Evolutionary conservation across 2,113 vertebrate genomes (phyloP), one percentile per base, ranked within the genome.

Genomic region (Hippocampus barbouri): DNA sequence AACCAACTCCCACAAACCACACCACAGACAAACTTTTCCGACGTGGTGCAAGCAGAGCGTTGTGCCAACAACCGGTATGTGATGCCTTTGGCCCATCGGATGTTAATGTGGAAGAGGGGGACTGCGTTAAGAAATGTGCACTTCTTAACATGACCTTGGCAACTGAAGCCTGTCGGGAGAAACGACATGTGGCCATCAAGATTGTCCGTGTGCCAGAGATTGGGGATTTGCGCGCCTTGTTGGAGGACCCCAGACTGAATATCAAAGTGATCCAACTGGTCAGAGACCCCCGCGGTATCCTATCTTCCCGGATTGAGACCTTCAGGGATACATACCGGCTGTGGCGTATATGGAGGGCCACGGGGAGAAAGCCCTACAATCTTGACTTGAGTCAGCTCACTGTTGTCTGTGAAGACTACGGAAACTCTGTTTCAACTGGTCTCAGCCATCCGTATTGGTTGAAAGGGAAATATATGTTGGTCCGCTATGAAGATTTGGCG

Each of bases 221-320:
- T 4, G 95, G 84, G 0, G 97, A 99, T 85, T 84, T 99, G 18
- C 89, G 96, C 2, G 94, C 95, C 0, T 83, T 99, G 83, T 94
- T 98, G 14, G 96, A 98, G 73, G 97, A 99, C 81, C 96, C 97
- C 0, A 93, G 97, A 57, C 86, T 99, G 6, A 98, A 98, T 82
- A 89, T 99, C 79, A 98, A 98, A 87, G 95, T 99, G 72, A 96
- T 99, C 83, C 97, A 99, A 83, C 89, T 99, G 56, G 97, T 99
- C 57, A 92, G 97, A 30, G 97, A 99, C 83, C 96, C 97, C 0
- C 93, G 97, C 0, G 97, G 95, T 3, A 98, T 98, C 76, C 89
- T 99, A 75, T 95, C 96, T 0, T 99, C 97, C 2, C 92, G 96
- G 63, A 99, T 97, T 0, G 96, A 98, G 89, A 98, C 97, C 4